phyloP scores from a whole-genome alignment of 2,888 invertebrate species.

The Heliconius sara region DNA sequence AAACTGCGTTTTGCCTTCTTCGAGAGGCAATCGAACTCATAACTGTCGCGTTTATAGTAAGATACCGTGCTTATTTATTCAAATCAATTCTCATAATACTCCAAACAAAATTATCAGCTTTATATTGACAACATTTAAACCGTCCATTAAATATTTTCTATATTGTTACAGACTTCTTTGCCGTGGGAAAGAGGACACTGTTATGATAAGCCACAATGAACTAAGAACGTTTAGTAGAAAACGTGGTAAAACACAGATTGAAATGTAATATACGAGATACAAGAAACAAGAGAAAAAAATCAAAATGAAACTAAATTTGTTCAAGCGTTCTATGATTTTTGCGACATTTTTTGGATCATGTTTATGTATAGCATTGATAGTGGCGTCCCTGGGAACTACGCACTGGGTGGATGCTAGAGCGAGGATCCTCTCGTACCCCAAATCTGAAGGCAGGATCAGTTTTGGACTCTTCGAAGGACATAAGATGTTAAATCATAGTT shows the following conservation, averaged over 20 bases:
- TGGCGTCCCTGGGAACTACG: slow-evolving; percentile 92
- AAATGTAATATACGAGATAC: slow-evolving; percentile 72
- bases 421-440: slow-evolving; percentile 86
- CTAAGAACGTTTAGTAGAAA: slow-evolving; percentile 68
- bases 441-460: slow-evolving; percentile 89
- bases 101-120: not conserved
- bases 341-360: slow-evolving; percentile 92
- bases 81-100: not conserved
- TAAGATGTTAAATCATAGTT: slow-evolving; percentile 90
- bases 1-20: no score
- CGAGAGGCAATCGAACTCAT: no score
- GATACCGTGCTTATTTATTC: no score
- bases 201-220: slow-evolving; percentile 66
- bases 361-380: slow-evolving; percentile 89
- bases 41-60: no score
- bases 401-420: slow-evolving; percentile 92
- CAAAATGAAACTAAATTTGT: slow-evolving; percentile 86
- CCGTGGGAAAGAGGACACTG: slow-evolving; percentile 59
- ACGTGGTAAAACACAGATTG: slow-evolving; percentile 50
- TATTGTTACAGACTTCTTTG: slow-evolving; percentile 66
- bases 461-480: slow-evolving; percentile 95
- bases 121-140: slow-evolving; percentile 24
- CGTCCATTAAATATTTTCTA: slow-evolving; percentile 34
- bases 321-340: slow-evolving; percentile 90
- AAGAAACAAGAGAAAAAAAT: slow-evolving; percentile 53